Base-by-base conservation (phyloP, 64 coral and sea anemone species). In the Stylophora pistillata region DNA sequence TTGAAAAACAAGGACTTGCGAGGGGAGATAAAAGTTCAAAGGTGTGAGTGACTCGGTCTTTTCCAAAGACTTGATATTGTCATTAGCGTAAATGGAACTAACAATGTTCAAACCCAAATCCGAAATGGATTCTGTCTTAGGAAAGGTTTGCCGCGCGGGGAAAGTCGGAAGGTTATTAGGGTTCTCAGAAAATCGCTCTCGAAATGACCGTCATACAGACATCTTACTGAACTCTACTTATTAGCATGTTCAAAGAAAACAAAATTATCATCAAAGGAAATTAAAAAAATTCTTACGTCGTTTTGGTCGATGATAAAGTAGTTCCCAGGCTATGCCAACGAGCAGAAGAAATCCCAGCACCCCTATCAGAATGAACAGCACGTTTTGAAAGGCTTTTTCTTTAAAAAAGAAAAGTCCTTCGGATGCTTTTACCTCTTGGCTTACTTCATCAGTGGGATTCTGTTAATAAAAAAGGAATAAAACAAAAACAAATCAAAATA, bases 371-470 rank as follows among this genome's bases (percentile, higher is more conserved):
- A 87, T 86, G 63, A 87, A 89, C 5, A 96, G 82, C 47, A 98
- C 74, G n/a, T 77, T 52, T 41, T 75, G 29, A 31, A 98, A 95
- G 4, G 55, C 55, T 16, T 74, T 3, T 66, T 95, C 96, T 61
- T 75, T 56, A 71, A 92, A 95, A 63, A 95, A 98, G 82, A 95
- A 98, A 29, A 98, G 78, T 53, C 88, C 90, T 41, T 98, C 96
- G 1, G 96, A 91, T 59, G 93, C 96, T 53, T 98, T 98, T 12
- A 95, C 85, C 13, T 95, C 85, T 31, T 92, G 90, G 28, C 93
- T 98, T n/a, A 95, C 93, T 23, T 92, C 92, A 77, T 98, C 96
- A 0, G 93, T 95, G 66, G 96, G 96, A 77, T 98, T 98, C 96
- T 98, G 56, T 0, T 86, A 78, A 73, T 30, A 74, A 64, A 31